Percentiles rank a stretch among this genome's conserved stretches.
Evolutionary conservation across 1,140 invertebrate genomes (phyloP).

Genomic region (Solenopsis fugax): DNA sequence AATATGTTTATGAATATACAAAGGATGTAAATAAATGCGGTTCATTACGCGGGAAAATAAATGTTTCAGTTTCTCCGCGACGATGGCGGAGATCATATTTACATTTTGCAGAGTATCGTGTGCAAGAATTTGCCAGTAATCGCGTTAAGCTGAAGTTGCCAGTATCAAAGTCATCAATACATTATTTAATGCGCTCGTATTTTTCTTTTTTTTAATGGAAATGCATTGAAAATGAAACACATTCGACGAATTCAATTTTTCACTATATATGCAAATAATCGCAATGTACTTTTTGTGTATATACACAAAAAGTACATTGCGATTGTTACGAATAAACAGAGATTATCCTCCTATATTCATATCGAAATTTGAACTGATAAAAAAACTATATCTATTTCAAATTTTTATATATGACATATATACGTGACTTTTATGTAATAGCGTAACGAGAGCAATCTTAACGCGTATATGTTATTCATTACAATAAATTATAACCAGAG

Average conservation of each 20-base stretch:
- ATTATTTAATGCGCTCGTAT: neutral
- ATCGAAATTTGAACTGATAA: neutral
- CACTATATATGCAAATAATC: too few species aligned
- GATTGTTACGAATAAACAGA: conserved; percentile 1
- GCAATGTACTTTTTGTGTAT: too few species aligned
- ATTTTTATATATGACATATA: neutral
- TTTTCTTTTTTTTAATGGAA: neutral
- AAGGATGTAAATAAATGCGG: conserved; percentile 53
- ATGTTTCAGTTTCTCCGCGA: conserved; percentile 34
- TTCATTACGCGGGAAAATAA: conserved; percentile 46
- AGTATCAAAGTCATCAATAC: neutral
- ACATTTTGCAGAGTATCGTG: conserved; percentile 13
- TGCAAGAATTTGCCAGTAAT: conserved; percentile 35
- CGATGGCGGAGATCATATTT: conserved; percentile 29
- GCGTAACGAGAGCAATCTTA: neutral
- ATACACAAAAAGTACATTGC: neutral
- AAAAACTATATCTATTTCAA: neutral
- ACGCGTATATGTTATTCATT: neutral
- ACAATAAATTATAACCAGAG: neutral
- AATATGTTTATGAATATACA: conserved; percentile 62
- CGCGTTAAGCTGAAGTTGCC: neutral
- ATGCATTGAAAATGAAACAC: neutral
- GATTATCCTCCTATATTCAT: neutral
- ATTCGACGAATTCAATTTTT: neutral
- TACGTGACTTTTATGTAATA: neutral